Percentiles rank a stretch among this genome's conserved stretches.
phyloP scores from a whole-genome alignment of 53 echinoderm and acorn worm genomes.

The Echinometra lucunter region DNA sequence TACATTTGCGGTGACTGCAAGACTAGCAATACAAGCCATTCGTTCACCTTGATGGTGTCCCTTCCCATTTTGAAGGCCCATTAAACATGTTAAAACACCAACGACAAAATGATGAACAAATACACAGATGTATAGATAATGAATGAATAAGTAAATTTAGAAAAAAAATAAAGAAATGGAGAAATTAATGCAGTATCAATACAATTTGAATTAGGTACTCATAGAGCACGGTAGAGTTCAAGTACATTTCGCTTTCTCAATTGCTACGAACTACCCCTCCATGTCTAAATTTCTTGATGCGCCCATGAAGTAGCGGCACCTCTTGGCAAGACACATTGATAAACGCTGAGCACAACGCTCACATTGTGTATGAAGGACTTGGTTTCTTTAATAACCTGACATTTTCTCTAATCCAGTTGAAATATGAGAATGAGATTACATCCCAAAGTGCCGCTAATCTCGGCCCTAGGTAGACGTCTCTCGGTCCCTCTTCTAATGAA shows the following conservation, averaged over 20 bases:
- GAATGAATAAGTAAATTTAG: no score
- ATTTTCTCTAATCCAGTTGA: slow-evolving; percentile 40
- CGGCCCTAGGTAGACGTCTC: not conserved
- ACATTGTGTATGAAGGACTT: not conserved
- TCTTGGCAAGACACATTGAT: slow-evolving; percentile 5
- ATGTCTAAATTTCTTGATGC: not conserved
- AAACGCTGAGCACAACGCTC: not conserved
- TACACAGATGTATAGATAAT: no score
- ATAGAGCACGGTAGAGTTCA: no score
- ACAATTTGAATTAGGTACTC: no score
- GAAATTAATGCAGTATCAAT: no score
- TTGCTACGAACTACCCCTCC: no score
- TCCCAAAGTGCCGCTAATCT: slow-evolving; percentile 45
- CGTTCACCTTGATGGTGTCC: not conserved
- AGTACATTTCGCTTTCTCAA: not conserved
- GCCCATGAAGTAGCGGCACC: not conserved
- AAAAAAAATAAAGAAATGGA: no score
- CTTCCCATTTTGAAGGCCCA: not conserved
- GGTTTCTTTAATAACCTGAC: slow-evolving; percentile 41
- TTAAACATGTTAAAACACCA: no score
- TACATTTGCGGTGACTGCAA: no score
- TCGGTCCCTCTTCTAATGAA: not conserved
- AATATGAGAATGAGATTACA: slow-evolving; percentile 33
- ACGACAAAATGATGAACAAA: no score
- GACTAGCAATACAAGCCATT: no score